Conservation (phyloP, 2,113 vertebrate genomes). For the Poeciliopsis prolifica region DNA sequence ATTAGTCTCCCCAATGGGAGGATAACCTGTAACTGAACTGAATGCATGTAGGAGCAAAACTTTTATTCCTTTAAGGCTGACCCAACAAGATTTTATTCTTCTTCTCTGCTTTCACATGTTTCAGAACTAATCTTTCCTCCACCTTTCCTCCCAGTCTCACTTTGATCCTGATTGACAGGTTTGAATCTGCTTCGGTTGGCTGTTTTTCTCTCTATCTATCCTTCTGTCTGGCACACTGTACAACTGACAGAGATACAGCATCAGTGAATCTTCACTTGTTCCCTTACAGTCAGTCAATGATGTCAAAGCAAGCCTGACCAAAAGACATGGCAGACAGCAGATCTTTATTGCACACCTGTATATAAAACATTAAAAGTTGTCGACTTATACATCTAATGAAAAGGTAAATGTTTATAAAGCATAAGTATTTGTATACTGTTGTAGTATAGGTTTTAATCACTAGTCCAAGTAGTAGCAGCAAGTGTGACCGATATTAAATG, state of each 20-base stretch:
- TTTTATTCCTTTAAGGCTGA: slow-evolving; percentile 63
- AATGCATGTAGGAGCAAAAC: slow-evolving; percentile 58
- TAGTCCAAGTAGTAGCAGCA: too few species aligned
- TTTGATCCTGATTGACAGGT: slow-evolving; percentile 61
- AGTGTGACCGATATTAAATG: too few species aligned
- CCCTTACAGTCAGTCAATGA: slow-evolving; percentile 39
- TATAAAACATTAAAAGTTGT: not conserved
- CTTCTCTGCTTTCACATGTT: slow-evolving; percentile 39
- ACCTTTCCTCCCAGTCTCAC: slow-evolving; percentile 45
- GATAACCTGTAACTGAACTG: slow-evolving; percentile 70
- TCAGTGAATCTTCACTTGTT: slow-evolving; percentile 29
- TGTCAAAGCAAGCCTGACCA: slow-evolving; percentile 34
- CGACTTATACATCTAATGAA: too few species aligned
- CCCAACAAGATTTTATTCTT: slow-evolving; percentile 43
- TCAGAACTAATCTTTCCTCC: slow-evolving; percentile 40
- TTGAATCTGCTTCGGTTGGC: slow-evolving; percentile 38
- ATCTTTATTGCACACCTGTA: not conserved
- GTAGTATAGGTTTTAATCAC: too few species aligned
- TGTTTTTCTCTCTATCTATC: slow-evolving; percentile 11
- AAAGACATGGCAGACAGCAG: slow-evolving; percentile 8
- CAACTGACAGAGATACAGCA: slow-evolving; percentile 35
- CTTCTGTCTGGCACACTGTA: slow-evolving; percentile 14
- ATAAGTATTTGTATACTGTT: too few species aligned
- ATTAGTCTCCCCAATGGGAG: slow-evolving; percentile 70
- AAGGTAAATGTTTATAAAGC: too few species aligned